Base-by-base conservation (phyloP, 2,888 invertebrate genomes). In the Troides oblongomaculatus region DNA sequence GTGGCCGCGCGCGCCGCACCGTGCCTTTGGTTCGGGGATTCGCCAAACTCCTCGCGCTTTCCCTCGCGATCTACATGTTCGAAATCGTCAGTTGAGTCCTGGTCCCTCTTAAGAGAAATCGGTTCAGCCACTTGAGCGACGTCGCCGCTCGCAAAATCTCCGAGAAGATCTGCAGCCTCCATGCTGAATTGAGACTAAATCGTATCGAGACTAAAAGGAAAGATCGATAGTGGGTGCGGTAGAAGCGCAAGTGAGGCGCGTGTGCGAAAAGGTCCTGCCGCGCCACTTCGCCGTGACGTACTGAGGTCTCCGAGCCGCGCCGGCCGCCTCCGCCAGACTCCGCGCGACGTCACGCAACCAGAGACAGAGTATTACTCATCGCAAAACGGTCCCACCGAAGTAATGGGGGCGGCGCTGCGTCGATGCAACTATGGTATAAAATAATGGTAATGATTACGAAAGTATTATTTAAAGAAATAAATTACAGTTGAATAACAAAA, bases 81-180 rank as follows among this genome's bases (percentile, higher is more conserved):
- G 84, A 96, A 96, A 88, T 96, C 96, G 80, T 96, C 96, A 73
- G 94, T 91, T 46, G 96, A 96, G 82, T 96, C 95, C 80, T 94
- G 93, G 75, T 95, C 95, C 72, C 95, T 93, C 78, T 92, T 92
- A 80, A 91, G 82, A 68, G 79, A 75, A 7, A 70, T 72, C 62
- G 75, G 69, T n/a, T 74, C 72, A 8, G 76, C 76, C 23, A 75
- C 78, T 30, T 78, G 75, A n/a, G 71, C 74, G 68, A 74, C 78
- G 74, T 92, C 91, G 57, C 91, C 90, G 75, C 87, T 84, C 66
- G 84, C 89, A 73, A 88, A 82, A 46, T 84, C 88, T 66, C 85
- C 85, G 72, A 89, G 81, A 68, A 89, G 83, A 71, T 90, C 90
- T 70, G 87, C 79, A 79, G 78, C 82, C 71, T 90, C 88, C 92